phyloP scores from a whole-genome alignment of 2,797 vertebrate species.

The Diglossa cyanea region DNA sequence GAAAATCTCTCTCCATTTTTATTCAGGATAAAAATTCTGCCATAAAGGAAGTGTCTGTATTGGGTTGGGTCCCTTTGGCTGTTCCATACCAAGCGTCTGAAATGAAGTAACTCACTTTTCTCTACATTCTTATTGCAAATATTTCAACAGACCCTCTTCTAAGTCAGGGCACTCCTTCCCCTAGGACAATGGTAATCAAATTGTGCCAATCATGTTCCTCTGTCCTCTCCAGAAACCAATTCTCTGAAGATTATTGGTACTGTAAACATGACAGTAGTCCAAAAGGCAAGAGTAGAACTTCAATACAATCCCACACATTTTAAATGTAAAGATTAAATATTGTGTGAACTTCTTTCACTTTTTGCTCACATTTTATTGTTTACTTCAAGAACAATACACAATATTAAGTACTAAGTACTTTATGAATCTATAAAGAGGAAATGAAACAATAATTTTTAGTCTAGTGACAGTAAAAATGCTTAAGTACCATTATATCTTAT shows the following conservation, averaged over 20 bases:
- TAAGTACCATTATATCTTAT: neutral
- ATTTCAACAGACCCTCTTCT: neutral
- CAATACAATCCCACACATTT: neutral
- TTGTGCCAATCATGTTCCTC: neutral
- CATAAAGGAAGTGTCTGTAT: neutral
- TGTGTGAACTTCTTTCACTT: neutral
- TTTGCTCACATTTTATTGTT: neutral
- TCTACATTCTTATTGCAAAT: neutral
- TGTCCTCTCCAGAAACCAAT: neutral
- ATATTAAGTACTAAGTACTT: neutral
- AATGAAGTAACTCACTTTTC: neutral
- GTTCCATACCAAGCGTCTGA: neutral
- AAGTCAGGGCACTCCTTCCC: neutral
- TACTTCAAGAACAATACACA: neutral
- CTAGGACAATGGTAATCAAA: neutral
- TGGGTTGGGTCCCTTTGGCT: neutral
- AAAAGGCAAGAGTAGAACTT: neutral
- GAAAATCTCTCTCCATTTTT: neutral
- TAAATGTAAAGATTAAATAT: neutral
- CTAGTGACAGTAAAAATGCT: neutral
- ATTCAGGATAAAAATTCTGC: neutral
- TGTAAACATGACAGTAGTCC: neutral
- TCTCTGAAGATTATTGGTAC: neutral
- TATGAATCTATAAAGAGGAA: neutral
- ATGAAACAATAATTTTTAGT: neutral